Percentiles rank a stretch among this genome's conserved stretches.
These are phyloP conservation scores for Enteromius treurensis DNA, from an alignment of 2,797 vertebrate genomes.

Conservation along the genomic window DNA sequence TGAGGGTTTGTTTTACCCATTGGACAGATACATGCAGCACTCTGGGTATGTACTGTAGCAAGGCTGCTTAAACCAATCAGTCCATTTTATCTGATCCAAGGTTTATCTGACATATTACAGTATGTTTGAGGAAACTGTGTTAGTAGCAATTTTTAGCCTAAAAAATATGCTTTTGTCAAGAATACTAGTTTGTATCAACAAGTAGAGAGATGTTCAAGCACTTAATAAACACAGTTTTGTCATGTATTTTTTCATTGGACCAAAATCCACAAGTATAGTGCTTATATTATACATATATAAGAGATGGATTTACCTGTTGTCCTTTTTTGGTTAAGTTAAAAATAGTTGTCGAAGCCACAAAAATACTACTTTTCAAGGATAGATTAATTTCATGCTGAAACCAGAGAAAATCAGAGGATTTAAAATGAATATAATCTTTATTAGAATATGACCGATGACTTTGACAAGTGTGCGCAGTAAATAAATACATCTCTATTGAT, in stretches of 20 bases:
- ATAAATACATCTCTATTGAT: neutral
- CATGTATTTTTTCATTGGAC: neutral
- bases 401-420: neutral
- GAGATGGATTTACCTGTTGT: neutral
- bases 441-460: neutral
- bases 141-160: neutral
- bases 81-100: neutral
- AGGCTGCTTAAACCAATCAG: neutral
- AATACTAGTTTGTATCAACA: neutral
- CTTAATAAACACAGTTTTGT: neutral
- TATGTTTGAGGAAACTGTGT: neutral
- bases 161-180: neutral
- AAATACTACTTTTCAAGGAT: neutral
- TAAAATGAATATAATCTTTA: neutral
- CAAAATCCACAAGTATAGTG: neutral
- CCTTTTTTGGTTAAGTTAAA: neutral
- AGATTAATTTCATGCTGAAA: neutral
- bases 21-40: constrained; percentile 1
- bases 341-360: neutral
- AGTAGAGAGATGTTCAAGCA: neutral
- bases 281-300: neutral
- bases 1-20: constrained; percentile 22
- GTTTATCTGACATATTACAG: neutral
- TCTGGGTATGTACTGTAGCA: neutral
- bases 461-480: neutral